Evolutionary conservation across 2,797 vertebrate genomes (phyloP), one percentile per base, ranked within the genome.

Genomic region (Calcarius lapponicus): DNA sequence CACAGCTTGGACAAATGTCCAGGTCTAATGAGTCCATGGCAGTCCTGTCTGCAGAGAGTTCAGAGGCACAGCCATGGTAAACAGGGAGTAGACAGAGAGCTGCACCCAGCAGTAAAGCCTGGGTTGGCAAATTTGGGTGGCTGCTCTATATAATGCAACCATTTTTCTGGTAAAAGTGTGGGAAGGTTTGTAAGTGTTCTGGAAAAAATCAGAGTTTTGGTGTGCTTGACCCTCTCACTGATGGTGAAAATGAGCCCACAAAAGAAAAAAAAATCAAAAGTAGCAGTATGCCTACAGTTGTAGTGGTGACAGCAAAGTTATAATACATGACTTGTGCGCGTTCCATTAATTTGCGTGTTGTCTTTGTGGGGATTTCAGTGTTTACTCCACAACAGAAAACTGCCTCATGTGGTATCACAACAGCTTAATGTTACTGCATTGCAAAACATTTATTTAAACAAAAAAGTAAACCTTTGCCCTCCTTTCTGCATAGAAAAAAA

Each of bases 1-100:
- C 85, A 79, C 25, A 38, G 91, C 90, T 96, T 97, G 89, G 95
- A 97, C 86, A 95, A 94, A 93, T 75, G 87, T 91, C 91, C 86
- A 69, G 79, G 43, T 82, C 65, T 95, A 91, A 95, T 60, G 89
- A 83, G 50, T 89, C 80, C 43, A 38, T 81, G 90, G 94, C 97
- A 97, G 94, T 92, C 80, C 89, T 20, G 17, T 88, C 79, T 91
- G 93, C 67, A 88, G 92, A 72, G 95, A 78, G 61, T 94, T 96
- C 94, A 91, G 73, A 34, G 80, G 40, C 69, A 71, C 19, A 17
- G 51, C 70, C 58, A 15, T 51, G 88, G 58, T 48, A 69, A 62
- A 74, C 31, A 42, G 93, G 89, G 69, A 92, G 53, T 50, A 58
- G 75, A 80, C 26, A 40, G 93, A 88, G 67, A 82, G 50, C 65